phyloP scores from a whole-genome alignment of 2,888 invertebrate species.

The Nowickia ferox region DNA sequence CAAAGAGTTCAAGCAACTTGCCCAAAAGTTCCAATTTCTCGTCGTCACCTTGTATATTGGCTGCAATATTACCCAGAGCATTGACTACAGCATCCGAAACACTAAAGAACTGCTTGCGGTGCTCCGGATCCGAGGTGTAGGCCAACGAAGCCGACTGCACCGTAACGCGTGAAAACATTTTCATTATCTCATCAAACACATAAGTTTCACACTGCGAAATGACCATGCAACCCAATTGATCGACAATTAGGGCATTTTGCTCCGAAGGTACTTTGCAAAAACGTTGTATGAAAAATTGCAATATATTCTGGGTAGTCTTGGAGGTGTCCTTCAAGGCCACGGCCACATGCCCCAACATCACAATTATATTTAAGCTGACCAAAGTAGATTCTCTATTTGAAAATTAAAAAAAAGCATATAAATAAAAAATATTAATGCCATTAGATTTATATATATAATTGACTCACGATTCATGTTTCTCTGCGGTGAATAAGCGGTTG shows the following conservation, averaged over 20 bases:
- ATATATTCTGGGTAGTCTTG: conserved; percentile 96
- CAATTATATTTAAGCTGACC: conserved; percentile 97
- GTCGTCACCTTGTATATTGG: conserved; percentile 94
- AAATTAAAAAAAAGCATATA: conserved; percentile 75
- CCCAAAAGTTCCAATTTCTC: conserved; percentile 93
- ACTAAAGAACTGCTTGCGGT: conserved; percentile 87
- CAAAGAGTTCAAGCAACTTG: conserved; percentile 96
- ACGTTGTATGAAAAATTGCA: conserved; percentile 98
- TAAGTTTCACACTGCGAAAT: conserved; percentile 94
- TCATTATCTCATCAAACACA: conserved; percentile 97
- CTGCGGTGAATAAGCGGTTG: conserved; percentile 96
- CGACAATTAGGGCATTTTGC: conserved; percentile 96
- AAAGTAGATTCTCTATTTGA: conserved; percentile 92
- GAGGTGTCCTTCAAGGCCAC: conserved; percentile 96
- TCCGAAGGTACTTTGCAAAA: conserved; percentile 96
- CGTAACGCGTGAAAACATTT: conserved; percentile 98
- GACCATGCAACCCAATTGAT: conserved; percentile 98
- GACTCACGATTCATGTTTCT: conserved; percentile 91
- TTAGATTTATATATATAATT: neutral
- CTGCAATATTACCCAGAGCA: conserved; percentile 97
- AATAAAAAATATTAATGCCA: neutral
- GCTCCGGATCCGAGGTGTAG: conserved; percentile 86
- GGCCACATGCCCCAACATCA: conserved; percentile 98
- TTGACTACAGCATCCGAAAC: conserved; percentile 98
- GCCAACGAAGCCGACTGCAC: conserved; percentile 94